Percentiles rank a stretch among this genome's conserved stretches.
Conservation (phyloP, 2,888 invertebrate genomes). For the Litoditis marina region DNA sequence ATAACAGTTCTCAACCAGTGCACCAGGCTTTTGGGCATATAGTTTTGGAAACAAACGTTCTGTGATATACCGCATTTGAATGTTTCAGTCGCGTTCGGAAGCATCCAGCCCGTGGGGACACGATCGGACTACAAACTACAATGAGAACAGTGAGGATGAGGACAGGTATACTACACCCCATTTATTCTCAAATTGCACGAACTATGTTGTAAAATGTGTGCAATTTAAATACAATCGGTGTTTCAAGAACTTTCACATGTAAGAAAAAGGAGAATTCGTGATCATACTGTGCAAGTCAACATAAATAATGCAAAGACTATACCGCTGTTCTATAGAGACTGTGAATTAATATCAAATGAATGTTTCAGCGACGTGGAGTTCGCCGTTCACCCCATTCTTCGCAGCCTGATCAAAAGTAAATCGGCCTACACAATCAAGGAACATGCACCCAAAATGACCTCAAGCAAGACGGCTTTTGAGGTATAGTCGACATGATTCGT, state of each 20-base stretch:
- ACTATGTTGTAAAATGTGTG: no score
- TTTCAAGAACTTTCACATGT: no score
- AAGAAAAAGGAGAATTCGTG: background rate
- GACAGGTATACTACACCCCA: background rate
- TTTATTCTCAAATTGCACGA: no score
- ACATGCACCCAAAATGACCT: slow-evolving; percentile 31
- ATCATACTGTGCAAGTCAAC: background rate
- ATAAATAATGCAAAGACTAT: no score
- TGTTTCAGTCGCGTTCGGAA: slow-evolving; percentile 15
- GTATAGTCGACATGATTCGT: no score
- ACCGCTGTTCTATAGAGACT: background rate
- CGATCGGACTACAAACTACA: background rate
- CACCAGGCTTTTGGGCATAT: no score
- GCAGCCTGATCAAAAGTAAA: slow-evolving; percentile 41
- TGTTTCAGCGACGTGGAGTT: slow-evolving; percentile 25
- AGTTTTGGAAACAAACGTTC: no score
- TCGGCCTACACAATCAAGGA: slow-evolving; percentile 39
- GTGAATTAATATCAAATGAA: no score
- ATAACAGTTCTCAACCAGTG: background rate
- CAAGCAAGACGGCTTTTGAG: slow-evolving; percentile 41
- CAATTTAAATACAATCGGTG: no score
- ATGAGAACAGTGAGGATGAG: slow-evolving; percentile 5
- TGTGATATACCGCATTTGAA: background rate
- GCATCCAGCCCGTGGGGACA: slow-evolving; percentile 18
- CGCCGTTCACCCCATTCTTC: slow-evolving; percentile 35